A percentile compares a stretch with the other conserved stretches of the same genome.
Evolutionary conservation across 1,140 invertebrate genomes (phyloP).

Genomic region (Drosophila biarmipes): DNA sequence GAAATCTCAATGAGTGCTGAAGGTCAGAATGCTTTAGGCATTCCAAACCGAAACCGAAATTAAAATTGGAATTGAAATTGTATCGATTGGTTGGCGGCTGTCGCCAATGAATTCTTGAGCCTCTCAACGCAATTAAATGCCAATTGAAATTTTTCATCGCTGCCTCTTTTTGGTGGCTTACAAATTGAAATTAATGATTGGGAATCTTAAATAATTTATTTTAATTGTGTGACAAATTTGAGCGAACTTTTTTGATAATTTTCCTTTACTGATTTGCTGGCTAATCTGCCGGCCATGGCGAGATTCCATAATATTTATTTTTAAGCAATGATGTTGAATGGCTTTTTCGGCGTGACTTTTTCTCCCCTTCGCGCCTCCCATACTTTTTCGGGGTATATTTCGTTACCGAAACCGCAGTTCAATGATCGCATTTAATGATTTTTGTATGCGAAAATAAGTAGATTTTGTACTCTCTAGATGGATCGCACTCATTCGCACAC

Average conservation of each 20-base stretch:
- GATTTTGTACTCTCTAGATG: slow-evolving; percentile 67
- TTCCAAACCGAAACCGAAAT: slow-evolving; percentile 68
- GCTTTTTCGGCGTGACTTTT: slow-evolving; percentile 27
- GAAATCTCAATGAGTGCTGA: slow-evolving; percentile 78
- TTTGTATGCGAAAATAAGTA: slow-evolving; percentile 83
- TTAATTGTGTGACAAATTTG: slow-evolving; percentile 74
- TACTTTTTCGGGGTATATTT: slow-evolving; percentile 33
- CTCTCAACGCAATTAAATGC: slow-evolving; percentile 74
- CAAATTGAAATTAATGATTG: slow-evolving; percentile 65
- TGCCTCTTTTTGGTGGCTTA: slow-evolving; percentile 27
- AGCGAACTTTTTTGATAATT: slow-evolving; percentile 59
- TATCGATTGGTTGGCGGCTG: slow-evolving; percentile 73
- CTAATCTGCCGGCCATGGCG: slow-evolving; percentile 43
- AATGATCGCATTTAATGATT: slow-evolving; percentile 81
- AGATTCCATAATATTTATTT: slow-evolving; percentile 64
- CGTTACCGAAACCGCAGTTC: slow-evolving; percentile 51
- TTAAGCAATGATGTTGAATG: slow-evolving; percentile 57
- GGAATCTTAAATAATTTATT: slow-evolving; percentile 63
- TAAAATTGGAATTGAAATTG: slow-evolving; percentile 60
- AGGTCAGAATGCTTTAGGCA: slow-evolving; percentile 77
- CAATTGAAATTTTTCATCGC: slow-evolving; percentile 68
- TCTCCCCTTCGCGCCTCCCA: not conserved
- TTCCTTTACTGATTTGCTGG: slow-evolving; percentile 52
- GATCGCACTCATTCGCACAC: slow-evolving; percentile 43
- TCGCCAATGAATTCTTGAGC: slow-evolving; percentile 69